Evolutionary conservation across 2,113 vertebrate species (phyloP).

Genomic region (Clarias batrachus): DNA sequence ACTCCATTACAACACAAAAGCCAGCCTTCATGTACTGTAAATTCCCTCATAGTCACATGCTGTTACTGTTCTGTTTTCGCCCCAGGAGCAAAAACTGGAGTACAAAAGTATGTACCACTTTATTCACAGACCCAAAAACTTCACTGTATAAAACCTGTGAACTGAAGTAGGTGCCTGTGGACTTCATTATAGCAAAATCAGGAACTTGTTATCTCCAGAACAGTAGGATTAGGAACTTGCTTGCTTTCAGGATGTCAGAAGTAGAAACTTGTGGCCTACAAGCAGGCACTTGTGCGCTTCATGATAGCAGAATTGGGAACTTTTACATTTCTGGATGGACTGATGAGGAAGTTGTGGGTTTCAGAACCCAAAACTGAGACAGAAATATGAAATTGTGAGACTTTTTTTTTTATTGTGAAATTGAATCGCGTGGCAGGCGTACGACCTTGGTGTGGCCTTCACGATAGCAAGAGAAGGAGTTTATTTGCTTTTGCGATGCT

Average conservation of each 20-base stretch:
- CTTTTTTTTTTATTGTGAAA: too few species aligned
- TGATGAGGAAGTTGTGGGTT: too few species aligned
- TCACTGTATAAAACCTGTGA: not conserved
- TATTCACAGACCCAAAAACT: not conserved
- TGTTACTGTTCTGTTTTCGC: not conserved
- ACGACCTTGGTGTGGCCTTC: too few species aligned
- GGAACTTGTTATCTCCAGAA: too few species aligned
- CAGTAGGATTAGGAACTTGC: not conserved
- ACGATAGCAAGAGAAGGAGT: not conserved
- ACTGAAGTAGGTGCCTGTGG: not conserved
- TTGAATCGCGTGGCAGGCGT: too few species aligned
- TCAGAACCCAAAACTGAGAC: too few species aligned
- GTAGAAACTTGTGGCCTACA: not conserved
- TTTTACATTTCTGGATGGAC: too few species aligned
- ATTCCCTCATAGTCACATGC: not conserved
- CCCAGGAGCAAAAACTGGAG: not conserved
- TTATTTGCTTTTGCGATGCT: too few species aligned
- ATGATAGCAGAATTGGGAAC: not conserved
- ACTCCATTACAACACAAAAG: constrained; percentile 4
- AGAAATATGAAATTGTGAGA: too few species aligned
- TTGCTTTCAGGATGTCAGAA: not conserved
- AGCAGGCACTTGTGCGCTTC: not conserved
- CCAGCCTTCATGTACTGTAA: not conserved
- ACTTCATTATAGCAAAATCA: not conserved
- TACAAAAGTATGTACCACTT: not conserved